Evolutionary conservation across 2,888 invertebrate genomes (phyloP), one percentile per base, ranked within the genome.

Genomic region (Seira ritae): DNA sequence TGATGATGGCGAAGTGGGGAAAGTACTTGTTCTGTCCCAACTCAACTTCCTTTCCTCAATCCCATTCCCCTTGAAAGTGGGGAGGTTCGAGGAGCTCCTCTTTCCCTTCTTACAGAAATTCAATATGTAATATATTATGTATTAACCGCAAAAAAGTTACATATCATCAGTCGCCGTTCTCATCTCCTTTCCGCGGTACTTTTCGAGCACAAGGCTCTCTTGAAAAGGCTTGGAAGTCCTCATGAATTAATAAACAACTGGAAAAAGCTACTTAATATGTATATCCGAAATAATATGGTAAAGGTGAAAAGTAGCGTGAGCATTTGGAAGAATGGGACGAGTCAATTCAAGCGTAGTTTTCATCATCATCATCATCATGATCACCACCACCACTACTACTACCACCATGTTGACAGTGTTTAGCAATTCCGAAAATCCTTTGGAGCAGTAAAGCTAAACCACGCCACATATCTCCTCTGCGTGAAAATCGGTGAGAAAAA

Each of bases 141-240:
- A 50, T 50, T 50, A 50, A 50, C 50, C 50, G 12, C 50, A n/a
- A 50, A 31, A n/a, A 50, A 50, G 50, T 50, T 50, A 50, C 50
- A 50, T 50, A 50, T 3, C 50, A 50, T 50, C 50, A 50, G 50
- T 50, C 50, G 50, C 12, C 50, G 15, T 3, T n/a, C 17, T 3
- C 50, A 50, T 50, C 3, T 50, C 50, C 12, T 50, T 15, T 50
- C 15, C 50, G 17, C 50, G 50, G 12, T n/a, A n/a, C n/a, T n/a
- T n/a, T n/a, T 50, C 50, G 3, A n/a, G 50, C 12, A 8, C 50
- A 50, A 15, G 50, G 50, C 50, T 50, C 15, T n/a, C 15, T n/a
- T n/a, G n/a, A n/a, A 50, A 50, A 15, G 12, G 50, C 50, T 50
- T 2, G 50, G 15, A 12, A 50, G 17, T n/a, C 17, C 50, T 15